Evolutionary conservation across 2,797 vertebrate species (phyloP), one percentile per base, ranked within the genome.

Genomic region (Poecilia wingei): DNA sequence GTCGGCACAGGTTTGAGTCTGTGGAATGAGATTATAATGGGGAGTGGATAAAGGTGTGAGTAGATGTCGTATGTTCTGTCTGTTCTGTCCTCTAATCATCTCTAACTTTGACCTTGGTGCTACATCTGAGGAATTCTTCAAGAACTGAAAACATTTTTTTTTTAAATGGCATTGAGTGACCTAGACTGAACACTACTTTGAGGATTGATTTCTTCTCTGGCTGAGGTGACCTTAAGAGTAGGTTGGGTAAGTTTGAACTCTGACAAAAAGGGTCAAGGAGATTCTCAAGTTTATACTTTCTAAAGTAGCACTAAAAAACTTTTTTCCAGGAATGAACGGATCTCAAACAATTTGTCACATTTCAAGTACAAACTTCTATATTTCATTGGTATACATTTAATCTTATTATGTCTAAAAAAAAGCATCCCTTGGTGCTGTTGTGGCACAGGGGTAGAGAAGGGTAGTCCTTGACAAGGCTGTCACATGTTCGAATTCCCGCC

Each of bases 201-300:
- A 79, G 64, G 83, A 94, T 92, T 92, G 92, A 93, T 84, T 76
- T 57, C 9, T 71, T 74, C 75, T 89, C 49, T 79, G 83, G 72
- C 72, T 84, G 68, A 78, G 85, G 86, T 92, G 91, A 93, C 91
- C 93, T 94, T 92, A 86, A 73, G 76, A 83, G 74, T 41, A 61
- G 43, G 85, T 49, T 78, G 82, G 77, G 79, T 74, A 75, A 66
- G 74, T 79, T 59, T 84, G 72, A 91, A 84, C 68, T 82, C 79
- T 76, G 72, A 77, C 64, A 80, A 28, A 74, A 82, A 66, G 76
- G 57, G 68, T 81, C 59, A 9, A 75, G 80, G 70, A 76, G 59
- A 80, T 78, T 45, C 28, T 79, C 72, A 41, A 83, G 81, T 61
- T 75, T 57, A 41, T 55, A 75, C 31, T 84, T 74, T 41, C 57